These are phyloP conservation scores for Ctenicera cuprea DNA, from an alignment of 2,888 invertebrate genomes.

Conservation along the genomic window DNA sequence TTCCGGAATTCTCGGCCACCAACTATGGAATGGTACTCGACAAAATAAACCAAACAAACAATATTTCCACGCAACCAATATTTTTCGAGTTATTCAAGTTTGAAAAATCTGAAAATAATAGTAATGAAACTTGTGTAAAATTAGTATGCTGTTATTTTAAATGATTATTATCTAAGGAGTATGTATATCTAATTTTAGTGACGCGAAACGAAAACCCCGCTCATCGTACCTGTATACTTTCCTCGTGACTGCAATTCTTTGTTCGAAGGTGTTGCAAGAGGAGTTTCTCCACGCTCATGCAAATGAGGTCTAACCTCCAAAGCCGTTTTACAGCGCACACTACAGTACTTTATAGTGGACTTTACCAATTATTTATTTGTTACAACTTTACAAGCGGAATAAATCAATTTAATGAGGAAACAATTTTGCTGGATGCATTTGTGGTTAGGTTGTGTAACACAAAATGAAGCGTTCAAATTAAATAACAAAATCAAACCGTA, in stretches of 20 bases:
- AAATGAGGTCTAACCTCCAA: conserved; percentile 37
- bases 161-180: too few species aligned
- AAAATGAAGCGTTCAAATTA: background rate
- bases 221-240: background rate
- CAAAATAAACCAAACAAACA: too few species aligned
- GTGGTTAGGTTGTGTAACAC: background rate
- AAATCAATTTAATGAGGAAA: conserved; percentile 17
- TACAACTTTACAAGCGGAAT: conserved; percentile 17
- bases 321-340: conserved; percentile 18
- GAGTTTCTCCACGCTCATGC: conserved; percentile 43
- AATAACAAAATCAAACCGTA: conserved; percentile 10
- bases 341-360: conserved; percentile 6
- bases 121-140: too few species aligned
- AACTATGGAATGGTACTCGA: too few species aligned
- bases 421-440: conserved; percentile 7
- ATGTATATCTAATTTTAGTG: too few species aligned
- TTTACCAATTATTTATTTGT: conserved; percentile 4
- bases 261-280: conserved; percentile 43
- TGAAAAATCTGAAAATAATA: too few species aligned
- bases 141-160: too few species aligned
- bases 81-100: too few species aligned
- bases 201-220: too few species aligned
- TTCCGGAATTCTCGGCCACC: too few species aligned
- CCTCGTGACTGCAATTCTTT: conserved; percentile 42
- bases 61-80: too few species aligned